These are phyloP conservation scores for Lytechinus variegatus DNA, from an alignment of 35 echinoderm and acorn worm genomes.

Conservation along the genomic window DNA sequence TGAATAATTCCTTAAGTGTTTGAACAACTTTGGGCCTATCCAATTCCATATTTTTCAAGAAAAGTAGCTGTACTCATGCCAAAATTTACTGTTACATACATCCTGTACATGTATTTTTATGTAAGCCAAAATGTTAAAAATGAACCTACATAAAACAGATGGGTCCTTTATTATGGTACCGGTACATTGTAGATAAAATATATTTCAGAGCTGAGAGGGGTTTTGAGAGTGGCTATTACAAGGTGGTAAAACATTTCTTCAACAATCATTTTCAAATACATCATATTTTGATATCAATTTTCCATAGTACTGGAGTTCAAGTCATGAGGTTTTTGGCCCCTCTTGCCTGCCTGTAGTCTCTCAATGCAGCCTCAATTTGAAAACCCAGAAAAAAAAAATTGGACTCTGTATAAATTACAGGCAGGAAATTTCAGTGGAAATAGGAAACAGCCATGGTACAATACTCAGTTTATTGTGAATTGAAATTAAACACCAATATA, in stretches of 20 bases:
- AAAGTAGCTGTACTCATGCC: too few species aligned
- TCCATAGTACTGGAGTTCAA: neutral
- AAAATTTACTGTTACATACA: neutral
- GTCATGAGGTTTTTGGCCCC: neutral
- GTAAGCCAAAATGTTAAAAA: neutral
- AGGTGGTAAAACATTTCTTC: neutral
- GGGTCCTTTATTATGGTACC: neutral
- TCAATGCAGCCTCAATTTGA: neutral
- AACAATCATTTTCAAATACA: neutral
- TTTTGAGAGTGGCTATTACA: neutral
- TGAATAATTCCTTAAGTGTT: too few species aligned
- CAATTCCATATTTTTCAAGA: too few species aligned
- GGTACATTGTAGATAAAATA: neutral
- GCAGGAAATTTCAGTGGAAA: too few species aligned
- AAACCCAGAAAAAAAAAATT: neutral
- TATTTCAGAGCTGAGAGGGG: neutral
- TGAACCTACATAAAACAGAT: neutral
- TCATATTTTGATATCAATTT: neutral
- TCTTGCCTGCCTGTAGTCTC: neutral
- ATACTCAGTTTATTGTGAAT: too few species aligned
- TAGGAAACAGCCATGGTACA: too few species aligned
- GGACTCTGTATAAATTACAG: too few species aligned
- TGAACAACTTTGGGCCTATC: too few species aligned
- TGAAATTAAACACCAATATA: too few species aligned
- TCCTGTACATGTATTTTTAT: neutral